A percentile compares a stretch with the other conserved stretches of the same genome.
These are phyloP conservation scores for Delphinapterus leucas DNA, from an alignment of 2,113 vertebrate genomes.

Conservation along the genomic window DNA sequence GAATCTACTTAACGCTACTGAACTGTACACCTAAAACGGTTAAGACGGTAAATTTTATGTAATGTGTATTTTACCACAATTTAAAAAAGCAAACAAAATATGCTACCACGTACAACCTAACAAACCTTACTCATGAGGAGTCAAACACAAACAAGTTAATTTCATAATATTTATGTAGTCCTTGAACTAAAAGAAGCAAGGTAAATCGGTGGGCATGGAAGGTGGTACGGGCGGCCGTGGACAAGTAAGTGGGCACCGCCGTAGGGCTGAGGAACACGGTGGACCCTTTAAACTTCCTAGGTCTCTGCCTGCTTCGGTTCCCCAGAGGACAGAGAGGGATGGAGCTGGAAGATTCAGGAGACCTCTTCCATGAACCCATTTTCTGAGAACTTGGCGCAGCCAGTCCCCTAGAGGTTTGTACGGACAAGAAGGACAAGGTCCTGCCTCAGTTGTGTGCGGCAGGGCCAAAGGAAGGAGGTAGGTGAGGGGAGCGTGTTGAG, in stretches of 20 bases:
- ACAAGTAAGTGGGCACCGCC: fast-evolving
- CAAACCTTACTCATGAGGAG: neutral
- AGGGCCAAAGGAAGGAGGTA: neutral
- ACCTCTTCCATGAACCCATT: neutral
- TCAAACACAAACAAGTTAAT: neutral
- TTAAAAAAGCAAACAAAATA: neutral
- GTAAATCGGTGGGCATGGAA: neutral
- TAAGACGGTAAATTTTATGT: neutral
- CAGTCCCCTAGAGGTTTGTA: neutral
- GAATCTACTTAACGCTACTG: neutral
- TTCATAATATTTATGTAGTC: neutral
- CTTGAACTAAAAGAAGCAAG: neutral
- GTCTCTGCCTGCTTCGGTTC: neutral
- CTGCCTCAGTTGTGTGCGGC: neutral
- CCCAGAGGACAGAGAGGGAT: neutral
- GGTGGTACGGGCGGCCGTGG: fast-evolving
- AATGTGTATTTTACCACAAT: neutral
- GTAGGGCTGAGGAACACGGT: neutral
- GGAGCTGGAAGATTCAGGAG: neutral
- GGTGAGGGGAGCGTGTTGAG: fast-evolving
- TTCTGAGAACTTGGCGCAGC: neutral
- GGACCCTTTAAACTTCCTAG: neutral
- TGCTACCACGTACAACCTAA: neutral
- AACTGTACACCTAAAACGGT: neutral
- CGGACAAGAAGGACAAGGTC: fast-evolving